phyloP scores from a whole-genome alignment of 2,113 vertebrate genomes.

The Cynopterus brachyotis region DNA sequence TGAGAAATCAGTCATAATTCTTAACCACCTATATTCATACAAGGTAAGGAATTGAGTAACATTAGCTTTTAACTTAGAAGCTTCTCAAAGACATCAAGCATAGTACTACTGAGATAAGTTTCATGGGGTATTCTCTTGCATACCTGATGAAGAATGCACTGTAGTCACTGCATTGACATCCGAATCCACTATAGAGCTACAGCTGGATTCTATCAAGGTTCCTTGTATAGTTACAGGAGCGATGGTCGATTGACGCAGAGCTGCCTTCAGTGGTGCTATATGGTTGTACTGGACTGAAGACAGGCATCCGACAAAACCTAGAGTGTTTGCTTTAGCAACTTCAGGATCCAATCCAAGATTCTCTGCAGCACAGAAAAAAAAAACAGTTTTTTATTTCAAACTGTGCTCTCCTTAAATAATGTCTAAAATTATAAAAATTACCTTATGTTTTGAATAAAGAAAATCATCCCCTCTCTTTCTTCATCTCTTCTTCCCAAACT shows the following conservation, averaged over 20 bases:
- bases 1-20: neutral
- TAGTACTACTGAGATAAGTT: neutral
- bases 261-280: conserved; percentile 92
- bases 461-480: rapidly evolving
- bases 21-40: neutral
- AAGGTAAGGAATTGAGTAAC: neutral
- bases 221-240: conserved; percentile 90
- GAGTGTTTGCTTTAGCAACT: conserved; percentile 86
- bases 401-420: neutral
- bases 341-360: conserved; percentile 85
- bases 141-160: conserved; percentile 92
- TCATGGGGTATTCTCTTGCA: rapidly evolving
- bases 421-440: neutral
- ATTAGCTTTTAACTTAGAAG: neutral
- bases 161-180: conserved; percentile 86
- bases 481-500: neutral
- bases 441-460: neutral
- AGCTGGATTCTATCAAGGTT: conserved; percentile 89
- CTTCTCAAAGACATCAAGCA: neutral
- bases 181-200: conserved; percentile 81
- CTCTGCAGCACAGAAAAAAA: conserved; percentile 81
- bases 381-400: neutral
- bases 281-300: conserved; percentile 96
- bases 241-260: conserved; percentile 87
- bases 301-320: conserved; percentile 94